Base-by-base conservation (phyloP, 1,140 invertebrate genomes). In the Coelopa frigida region DNA sequence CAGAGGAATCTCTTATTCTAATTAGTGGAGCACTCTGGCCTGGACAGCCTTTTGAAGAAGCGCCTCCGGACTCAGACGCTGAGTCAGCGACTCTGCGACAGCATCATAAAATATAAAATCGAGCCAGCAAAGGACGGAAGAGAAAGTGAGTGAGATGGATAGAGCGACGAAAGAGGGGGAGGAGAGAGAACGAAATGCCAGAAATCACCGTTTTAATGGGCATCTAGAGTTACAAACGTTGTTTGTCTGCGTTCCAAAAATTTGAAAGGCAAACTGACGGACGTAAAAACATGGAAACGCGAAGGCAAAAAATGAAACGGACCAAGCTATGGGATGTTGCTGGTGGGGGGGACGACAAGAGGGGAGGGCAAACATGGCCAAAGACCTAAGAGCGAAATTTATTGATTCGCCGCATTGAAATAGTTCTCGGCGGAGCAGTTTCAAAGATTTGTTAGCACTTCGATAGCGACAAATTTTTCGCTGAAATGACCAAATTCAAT, bases 351-450 rank as follows among this genome's bases (percentile, higher is more conserved):
- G 10, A 29, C 20, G 8, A 14, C 1, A 31, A 42, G 22, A 42
- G 21, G 21, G 12, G 21, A 42, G 5, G 15, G 6, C 8, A 31
- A 32, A 29, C 6, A 27, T 11, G 5, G n/a, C n/a, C n/a, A n/a
- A n/a, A n/a, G 21, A 32, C 33, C 41, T 43, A 44, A 44, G 36
- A 37, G 27, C 24, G 39, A 55, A 63, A 63, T 63, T 63, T 63
- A 63, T 63, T 54, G 57, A 62, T 59, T 61, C 57, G 57, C 58
- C 60, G 60, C 60, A 63, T 59, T 62, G 60, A 57, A 63, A 62
- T 63, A 62, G 60, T 63, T 63, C 60, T 63, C 60, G 51, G 46
- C 47, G 59, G 60, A 52, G 59, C 60, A 57, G 62, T 63, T 59
- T 37, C 21, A 55, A 63, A 63, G 60, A 63, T 63, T 63, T 63